Percentiles rank a stretch among this genome's conserved stretches.
Conservation (phyloP, 2,797 vertebrate species). For the Gila robusta region DNA sequence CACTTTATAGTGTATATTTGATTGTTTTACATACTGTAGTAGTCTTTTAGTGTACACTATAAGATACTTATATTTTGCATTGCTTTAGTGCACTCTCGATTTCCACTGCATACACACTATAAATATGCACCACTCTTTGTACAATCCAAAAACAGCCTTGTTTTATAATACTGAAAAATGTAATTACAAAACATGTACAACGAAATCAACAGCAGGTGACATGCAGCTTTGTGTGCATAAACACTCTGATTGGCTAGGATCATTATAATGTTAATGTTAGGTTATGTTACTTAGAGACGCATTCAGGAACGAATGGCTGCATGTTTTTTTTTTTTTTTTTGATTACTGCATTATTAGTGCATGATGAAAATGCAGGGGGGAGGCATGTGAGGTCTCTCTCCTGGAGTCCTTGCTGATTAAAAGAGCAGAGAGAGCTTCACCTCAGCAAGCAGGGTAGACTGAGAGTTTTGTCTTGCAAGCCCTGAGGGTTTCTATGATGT, state of each 20-base stretch:
- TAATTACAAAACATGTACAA: not conserved
- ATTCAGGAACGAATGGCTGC: not conserved
- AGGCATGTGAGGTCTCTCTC: constrained; percentile 43
- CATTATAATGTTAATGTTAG: constrained; percentile 38
- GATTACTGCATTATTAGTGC: constrained; percentile 59
- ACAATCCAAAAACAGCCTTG: not conserved
- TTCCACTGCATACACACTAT: not conserved
- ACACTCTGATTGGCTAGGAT: constrained; percentile 31
- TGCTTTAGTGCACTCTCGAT: not conserved
- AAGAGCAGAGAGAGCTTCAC: constrained; percentile 55
- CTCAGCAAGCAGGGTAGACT: constrained; percentile 45
- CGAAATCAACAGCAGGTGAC: not conserved
- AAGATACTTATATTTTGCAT: not conserved
- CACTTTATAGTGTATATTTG: not conserved
- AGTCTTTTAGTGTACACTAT: not conserved
- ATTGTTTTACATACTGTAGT: not conserved
- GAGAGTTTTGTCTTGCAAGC: constrained; percentile 29
- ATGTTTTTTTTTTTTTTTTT: constrained; percentile 26
- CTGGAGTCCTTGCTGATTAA: constrained; percentile 63
- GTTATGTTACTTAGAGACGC: constrained; percentile 17
- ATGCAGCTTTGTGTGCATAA: constrained; percentile 10
- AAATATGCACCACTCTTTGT: not conserved
- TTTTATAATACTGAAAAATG: constrained; percentile 1
- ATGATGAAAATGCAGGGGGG: constrained; percentile 60
- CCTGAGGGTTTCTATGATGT: constrained; percentile 64